phyloP scores from a whole-genome alignment of 2,888 invertebrate species.

The Lucinisca nassula region DNA sequence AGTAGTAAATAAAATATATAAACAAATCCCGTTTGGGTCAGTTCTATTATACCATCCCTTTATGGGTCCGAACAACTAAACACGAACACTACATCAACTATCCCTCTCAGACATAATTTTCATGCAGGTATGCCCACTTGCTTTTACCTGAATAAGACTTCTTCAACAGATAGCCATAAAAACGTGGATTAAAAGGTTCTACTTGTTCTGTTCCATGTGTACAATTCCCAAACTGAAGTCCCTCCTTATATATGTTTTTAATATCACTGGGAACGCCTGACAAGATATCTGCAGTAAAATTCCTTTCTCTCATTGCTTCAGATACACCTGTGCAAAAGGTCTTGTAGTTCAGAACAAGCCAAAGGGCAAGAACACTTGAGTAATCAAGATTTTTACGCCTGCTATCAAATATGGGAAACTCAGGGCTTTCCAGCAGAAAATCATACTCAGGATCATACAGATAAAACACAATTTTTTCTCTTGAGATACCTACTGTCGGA shows the following conservation, averaged over 20 bases:
- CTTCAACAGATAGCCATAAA: neutral
- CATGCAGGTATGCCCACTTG: too few species aligned
- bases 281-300: constrained; percentile 6
- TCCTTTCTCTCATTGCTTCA: neutral
- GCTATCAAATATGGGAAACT: neutral
- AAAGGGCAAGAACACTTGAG: constrained; percentile 22
- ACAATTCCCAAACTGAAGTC: neutral
- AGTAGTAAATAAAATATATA: too few species aligned
- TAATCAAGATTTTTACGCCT: neutral
- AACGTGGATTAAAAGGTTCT: neutral
- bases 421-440: constrained; percentile 13
- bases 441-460: constrained; percentile 29
- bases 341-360: constrained; percentile 17
- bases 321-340: constrained; percentile 25
- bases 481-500: constrained; percentile 16
- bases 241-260: neutral
- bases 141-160: neutral
- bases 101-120: too few species aligned
- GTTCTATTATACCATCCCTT: too few species aligned
- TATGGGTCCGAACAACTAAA: too few species aligned
- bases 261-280: neutral
- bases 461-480: constrained; percentile 12
- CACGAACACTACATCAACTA: too few species aligned
- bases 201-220: neutral
- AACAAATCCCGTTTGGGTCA: too few species aligned